phyloP scores from a whole-genome alignment of 2,113 vertebrate species.

The Struthidea cinerea region DNA sequence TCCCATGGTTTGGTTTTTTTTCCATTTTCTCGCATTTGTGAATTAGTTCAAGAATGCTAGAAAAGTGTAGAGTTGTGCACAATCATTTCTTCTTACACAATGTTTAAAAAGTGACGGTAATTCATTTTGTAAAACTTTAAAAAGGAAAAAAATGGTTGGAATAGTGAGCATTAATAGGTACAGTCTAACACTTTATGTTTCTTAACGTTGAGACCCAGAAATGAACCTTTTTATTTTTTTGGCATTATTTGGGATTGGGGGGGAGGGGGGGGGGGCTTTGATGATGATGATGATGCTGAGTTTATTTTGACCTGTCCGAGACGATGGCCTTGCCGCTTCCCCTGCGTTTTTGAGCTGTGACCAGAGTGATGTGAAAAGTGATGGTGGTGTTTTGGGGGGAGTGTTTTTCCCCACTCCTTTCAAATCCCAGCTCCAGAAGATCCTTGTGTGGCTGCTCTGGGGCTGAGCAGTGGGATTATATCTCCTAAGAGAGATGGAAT shows the following conservation, averaged over 20 bases:
- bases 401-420: not conserved
- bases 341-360: constrained; percentile 14
- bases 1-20: not conserved
- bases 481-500: not conserved
- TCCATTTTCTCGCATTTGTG: constrained; percentile 83
- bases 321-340: constrained; percentile 32
- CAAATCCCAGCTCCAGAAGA: not conserved
- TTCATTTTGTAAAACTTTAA: constrained; percentile 82
- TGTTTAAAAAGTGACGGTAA: constrained; percentile 79
- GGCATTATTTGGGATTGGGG: not conserved
- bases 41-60: constrained; percentile 90
- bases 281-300: not conserved
- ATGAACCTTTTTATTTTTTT: not conserved
- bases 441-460: not conserved
- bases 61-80: constrained; percentile 89
- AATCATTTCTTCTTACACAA: constrained; percentile 80
- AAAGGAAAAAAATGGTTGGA: constrained; percentile 73
- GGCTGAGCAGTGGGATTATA: rapidly evolving
- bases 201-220: constrained; percentile 75
- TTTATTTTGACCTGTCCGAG: constrained; percentile 32
- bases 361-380: constrained; percentile 70
- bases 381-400: not conserved
- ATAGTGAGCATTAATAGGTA: constrained; percentile 78
- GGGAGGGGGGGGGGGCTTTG: not conserved
- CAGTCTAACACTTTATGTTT: constrained; percentile 75